A percentile compares a stretch with the other conserved stretches of the same genome.
Conservation (phyloP, 2,113 vertebrate species). For the Bambusicola thoracicus region DNA sequence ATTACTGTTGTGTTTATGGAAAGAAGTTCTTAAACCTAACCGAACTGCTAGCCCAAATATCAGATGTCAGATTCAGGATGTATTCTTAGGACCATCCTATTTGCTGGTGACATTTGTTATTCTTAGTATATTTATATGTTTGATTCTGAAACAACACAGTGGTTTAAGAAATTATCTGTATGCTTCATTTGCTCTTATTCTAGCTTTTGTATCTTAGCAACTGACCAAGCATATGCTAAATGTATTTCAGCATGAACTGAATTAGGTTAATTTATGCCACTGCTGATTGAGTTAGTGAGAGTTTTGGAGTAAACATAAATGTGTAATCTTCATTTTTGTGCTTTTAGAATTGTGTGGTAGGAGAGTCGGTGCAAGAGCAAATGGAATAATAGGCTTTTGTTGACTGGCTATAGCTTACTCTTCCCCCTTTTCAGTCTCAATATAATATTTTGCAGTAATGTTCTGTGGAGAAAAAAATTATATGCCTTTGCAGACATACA, state of each 20-base stretch:
- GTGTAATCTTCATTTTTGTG: neutral
- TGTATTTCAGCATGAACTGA: neutral
- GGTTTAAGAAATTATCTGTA: neutral
- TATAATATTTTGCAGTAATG: neutral
- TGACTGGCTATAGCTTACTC: neutral
- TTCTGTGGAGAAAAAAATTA: neutral
- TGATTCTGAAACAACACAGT: neutral
- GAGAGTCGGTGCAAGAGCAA: neutral
- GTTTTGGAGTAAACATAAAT: neutral
- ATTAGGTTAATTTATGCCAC: neutral
- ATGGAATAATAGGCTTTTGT: neutral
- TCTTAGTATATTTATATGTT: neutral
- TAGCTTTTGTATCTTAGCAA: neutral
- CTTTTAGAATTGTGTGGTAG: neutral
- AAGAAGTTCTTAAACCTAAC: neutral
- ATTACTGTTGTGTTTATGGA: neutral
- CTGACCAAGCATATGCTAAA: fast-evolving
- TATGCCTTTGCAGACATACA: neutral
- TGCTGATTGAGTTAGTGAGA: neutral
- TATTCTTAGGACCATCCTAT: neutral
- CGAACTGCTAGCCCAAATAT: neutral
- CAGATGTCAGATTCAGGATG: neutral
- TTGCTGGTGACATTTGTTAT: neutral
- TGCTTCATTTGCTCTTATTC: neutral
- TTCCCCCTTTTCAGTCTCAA: neutral